Evolutionary conservation across 2,888 invertebrate genomes (phyloP), one percentile per base, ranked within the genome.

Genomic region (Eucera pruinosa): DNA sequence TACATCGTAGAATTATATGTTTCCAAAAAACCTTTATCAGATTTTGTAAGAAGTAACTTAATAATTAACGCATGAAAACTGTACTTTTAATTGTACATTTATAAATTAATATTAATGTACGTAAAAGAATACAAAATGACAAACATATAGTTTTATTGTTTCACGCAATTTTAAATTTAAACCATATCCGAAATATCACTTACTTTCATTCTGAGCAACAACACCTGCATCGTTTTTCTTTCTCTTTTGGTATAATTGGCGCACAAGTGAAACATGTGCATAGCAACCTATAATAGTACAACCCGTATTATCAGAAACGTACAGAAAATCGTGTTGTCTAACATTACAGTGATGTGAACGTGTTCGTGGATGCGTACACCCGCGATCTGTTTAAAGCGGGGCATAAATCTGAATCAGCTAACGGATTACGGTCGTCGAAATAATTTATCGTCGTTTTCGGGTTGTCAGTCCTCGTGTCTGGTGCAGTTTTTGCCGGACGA

Each of bases 341-440:
- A 25, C 48, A 39, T 60, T 36, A 33, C 20, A 25, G 36, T 27
- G 30, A 25, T 11, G 20, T 15, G 27, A 41, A 58, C 23, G 25
- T 23, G 41, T 23, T 33, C 41, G 43, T 61, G 47, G 54, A 13
- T 25, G 43, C 25, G 25, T 47, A 58, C 41, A 58, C 54, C 62
- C 62, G 75, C 60, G 58, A 45, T 57, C 45, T 68, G 67, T 62
- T 75, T 75, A 77, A 77, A 58, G 67, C 23, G 33, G 30, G 52
- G 23, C 48, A 77, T 77, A 75, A 75, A 77, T 77, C 54, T 45
- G 47, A 68, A 77, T 75, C 64, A 77, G 33, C 9, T 41, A 27
- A 30, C 58, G 64, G 75, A 77, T 75, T 60, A 47, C 25, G 15
- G 45, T 27, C 18, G 52, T 62, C 52, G 68, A 68, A 64, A 68